Conservation (phyloP, 2,888 invertebrate genomes). For the Dione vanillae region DNA sequence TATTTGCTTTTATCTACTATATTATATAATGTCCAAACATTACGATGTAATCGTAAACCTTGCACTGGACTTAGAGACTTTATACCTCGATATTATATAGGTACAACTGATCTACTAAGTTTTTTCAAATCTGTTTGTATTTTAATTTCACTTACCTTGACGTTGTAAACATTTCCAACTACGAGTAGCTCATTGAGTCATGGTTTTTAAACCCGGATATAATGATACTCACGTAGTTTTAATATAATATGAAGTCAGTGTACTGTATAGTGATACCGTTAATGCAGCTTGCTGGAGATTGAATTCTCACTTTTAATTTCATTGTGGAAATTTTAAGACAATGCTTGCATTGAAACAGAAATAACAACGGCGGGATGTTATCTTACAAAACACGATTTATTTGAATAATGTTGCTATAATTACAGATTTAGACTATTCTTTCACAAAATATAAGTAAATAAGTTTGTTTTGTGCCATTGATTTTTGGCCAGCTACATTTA, state of each 20-base stretch:
- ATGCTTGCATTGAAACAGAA: slow-evolving; percentile 49
- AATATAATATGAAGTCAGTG: slow-evolving; percentile 68
- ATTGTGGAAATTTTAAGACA: slow-evolving; percentile 61
- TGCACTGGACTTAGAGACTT: slow-evolving; percentile 42
- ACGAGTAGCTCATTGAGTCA: slow-evolving; percentile 50
- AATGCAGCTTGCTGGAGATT: slow-evolving; percentile 64
- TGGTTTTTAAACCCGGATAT: slow-evolving; percentile 73
- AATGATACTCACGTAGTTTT: slow-evolving; percentile 59
- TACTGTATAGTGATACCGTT: slow-evolving; percentile 72
- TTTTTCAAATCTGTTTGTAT: slow-evolving; percentile 24
- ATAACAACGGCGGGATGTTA: slow-evolving; percentile 24
- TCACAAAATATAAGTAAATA: neutral
- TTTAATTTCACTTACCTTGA: slow-evolving; percentile 26
- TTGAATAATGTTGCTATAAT: neutral
- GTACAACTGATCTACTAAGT: neutral
- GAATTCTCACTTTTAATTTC: slow-evolving; percentile 80
- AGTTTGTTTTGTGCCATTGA: neutral
- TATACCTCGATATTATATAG: neutral
- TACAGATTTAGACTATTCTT: neutral
- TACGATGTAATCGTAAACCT: slow-evolving; percentile 70
- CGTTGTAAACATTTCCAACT: slow-evolving; percentile 33
- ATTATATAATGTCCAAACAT: slow-evolving; percentile 73
- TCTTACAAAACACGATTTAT: slow-evolving; percentile 15
- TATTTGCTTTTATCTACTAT: slow-evolving; percentile 77
- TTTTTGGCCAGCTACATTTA: neutral